A percentile compares a stretch with the other conserved stretches of the same genome.
These are phyloP conservation scores for Morus bassanus DNA, from an alignment of 2,797 vertebrate genomes.

Conservation along the genomic window DNA sequence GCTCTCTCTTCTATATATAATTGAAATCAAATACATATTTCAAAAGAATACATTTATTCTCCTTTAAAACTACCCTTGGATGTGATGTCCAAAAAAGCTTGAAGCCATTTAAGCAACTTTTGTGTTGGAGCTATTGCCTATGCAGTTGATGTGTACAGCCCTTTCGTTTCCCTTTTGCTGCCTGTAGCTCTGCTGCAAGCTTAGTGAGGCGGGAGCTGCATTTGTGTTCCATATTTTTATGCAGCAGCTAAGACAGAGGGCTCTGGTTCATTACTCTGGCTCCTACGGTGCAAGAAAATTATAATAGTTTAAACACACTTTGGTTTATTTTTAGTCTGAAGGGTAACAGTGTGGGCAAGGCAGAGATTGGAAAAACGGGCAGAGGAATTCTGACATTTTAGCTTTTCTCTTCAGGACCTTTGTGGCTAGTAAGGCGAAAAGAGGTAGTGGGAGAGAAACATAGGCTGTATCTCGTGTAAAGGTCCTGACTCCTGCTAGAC, in stretches of 20 bases:
- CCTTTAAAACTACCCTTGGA: not conserved
- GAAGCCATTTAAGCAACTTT: not conserved
- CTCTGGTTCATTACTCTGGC: not conserved
- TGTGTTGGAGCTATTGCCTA: not conserved
- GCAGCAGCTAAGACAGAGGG: not conserved
- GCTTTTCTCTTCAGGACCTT: not conserved
- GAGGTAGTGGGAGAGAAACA: not conserved
- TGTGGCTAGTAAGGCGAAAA: not conserved
- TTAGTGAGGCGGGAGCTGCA: not conserved
- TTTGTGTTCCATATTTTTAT: not conserved
- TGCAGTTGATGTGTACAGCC: not conserved
- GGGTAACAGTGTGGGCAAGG: not conserved
- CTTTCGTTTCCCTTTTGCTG: not conserved
- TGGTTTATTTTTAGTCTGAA: not conserved
- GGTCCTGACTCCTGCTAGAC: not conserved
- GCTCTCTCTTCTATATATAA: not conserved
- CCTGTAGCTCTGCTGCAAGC: not conserved
- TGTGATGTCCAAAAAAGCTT: not conserved
- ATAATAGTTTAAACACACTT: slow-evolving; percentile 1
- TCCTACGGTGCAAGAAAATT: not conserved
- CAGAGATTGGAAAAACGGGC: not conserved
- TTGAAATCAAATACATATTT: not conserved
- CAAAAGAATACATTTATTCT: not conserved
- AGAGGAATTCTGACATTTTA: not conserved
- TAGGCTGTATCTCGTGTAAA: accelerated